Percentiles rank a stretch among this genome's conserved stretches.
Evolutionary conservation across 2,113 vertebrate genomes (phyloP).

Genomic region (Prinia subflava): DNA sequence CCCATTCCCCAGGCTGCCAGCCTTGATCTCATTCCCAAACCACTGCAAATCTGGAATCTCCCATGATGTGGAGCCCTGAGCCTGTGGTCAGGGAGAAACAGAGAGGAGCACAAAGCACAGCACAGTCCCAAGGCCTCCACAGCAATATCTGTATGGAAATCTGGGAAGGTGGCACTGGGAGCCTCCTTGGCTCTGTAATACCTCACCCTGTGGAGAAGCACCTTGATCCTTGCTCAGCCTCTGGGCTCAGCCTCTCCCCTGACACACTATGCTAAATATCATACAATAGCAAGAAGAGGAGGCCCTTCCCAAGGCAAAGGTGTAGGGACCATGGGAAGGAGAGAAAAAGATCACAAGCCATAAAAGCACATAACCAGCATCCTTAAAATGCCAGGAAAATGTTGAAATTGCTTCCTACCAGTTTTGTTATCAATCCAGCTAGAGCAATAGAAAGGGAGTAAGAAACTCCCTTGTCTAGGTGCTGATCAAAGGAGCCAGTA

Average conservation of each 20-base stretch:
- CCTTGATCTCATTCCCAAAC: background rate
- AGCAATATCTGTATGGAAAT: background rate
- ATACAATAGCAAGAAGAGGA: background rate
- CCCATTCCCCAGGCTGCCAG: background rate
- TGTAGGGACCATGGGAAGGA: fast-evolving
- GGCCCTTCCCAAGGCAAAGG: fast-evolving
- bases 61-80: background rate
- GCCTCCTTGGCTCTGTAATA: fast-evolving
- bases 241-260: background rate
- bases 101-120: background rate
- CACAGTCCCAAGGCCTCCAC: fast-evolving
- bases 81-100: background rate
- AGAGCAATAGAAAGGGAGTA: background rate
- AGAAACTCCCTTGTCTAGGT: background rate
- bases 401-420: fast-evolving
- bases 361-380: background rate
- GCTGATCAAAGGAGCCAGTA: background rate
- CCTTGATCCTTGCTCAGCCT: background rate
- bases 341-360: background rate
- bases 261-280: fast-evolving
- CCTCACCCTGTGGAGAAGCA: background rate
- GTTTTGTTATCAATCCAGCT: background rate
- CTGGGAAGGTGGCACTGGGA: background rate
- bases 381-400: background rate
- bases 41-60: background rate